A percentile compares a stretch with the other conserved stretches of the same genome.
Conservation (phyloP, 2,888 invertebrate species). For the Pelosia muscerda region DNA sequence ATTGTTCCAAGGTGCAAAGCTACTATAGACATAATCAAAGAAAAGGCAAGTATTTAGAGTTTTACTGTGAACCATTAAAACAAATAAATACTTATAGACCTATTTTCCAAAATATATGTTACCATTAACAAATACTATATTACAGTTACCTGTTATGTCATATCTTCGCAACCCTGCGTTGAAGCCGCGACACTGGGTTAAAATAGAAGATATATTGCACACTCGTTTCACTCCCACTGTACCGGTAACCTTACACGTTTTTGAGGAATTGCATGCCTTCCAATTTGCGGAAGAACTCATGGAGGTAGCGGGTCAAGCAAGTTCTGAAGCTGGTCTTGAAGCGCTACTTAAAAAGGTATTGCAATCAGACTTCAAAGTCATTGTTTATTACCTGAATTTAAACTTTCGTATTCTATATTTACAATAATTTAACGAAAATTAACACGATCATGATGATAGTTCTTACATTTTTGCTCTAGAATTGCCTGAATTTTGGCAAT, state of each 20-base stretch:
- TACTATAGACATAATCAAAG: conserved; percentile 92
- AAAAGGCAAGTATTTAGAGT: conserved; percentile 86
- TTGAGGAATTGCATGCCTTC: conserved; percentile 92
- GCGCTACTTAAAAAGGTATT: conserved; percentile 90
- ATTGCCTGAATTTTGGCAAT: no score
- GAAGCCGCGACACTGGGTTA: conserved; percentile 94
- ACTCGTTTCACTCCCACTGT: conserved; percentile 92
- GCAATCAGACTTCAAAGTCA: neutral
- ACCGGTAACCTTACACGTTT: conserved; percentile 88
- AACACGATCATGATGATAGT: no score
- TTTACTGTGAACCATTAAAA: neutral
- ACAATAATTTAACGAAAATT: no score
- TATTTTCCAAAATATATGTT: neutral
- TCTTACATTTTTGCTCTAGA: no score
- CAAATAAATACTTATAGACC: neutral
- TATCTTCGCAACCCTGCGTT: conserved; percentile 93
- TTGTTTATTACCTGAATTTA: neutral
- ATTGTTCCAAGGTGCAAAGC: conserved; percentile 92
- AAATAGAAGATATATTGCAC: conserved; percentile 90
- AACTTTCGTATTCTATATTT: no score
- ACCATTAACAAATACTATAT: conserved; percentile 18
- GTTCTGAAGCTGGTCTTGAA: conserved; percentile 95
- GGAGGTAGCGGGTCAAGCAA: conserved; percentile 95
- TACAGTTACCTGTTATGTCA: conserved; percentile 91
- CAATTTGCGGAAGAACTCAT: conserved; percentile 90